Conservation (phyloP, 35 echinoderm and acorn worm species). For the Ophiothrix spiculata region DNA sequence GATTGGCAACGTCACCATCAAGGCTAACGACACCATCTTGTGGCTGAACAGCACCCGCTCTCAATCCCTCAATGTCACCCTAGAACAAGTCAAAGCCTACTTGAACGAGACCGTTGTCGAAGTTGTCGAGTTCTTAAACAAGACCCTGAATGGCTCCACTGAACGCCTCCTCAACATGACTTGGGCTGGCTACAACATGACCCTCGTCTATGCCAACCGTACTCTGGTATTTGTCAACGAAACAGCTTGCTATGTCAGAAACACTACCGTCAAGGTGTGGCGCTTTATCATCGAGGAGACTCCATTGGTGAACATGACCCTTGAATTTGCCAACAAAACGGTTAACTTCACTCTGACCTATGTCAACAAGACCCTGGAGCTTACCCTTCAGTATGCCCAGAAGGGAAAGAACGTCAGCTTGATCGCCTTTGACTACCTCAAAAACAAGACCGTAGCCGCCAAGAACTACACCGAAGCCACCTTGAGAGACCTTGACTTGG, state of each 20-base stretch:
- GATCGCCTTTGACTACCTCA: slow-evolving; percentile 15
- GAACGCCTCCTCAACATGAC: neutral
- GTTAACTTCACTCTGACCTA: slow-evolving; percentile 33
- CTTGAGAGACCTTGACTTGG: slow-evolving; percentile 11
- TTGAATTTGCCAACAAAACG: slow-evolving; percentile 36
- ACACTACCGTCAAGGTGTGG: slow-evolving; percentile 12
- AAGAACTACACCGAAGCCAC: slow-evolving; percentile 15
- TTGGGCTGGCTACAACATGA: neutral
- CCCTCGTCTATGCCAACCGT: neutral
- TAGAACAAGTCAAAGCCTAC: slow-evolving; percentile 7
- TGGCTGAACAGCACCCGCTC: slow-evolving; percentile 55
- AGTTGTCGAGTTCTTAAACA: slow-evolving; percentile 28
- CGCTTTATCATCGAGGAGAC: slow-evolving; percentile 25
- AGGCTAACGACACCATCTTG: neutral
- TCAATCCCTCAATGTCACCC: slow-evolving; percentile 40
- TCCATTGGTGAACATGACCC: slow-evolving; percentile 16
- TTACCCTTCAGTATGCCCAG: slow-evolving; percentile 7
- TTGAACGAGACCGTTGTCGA: slow-evolving; percentile 25
- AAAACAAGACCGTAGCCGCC: slow-evolving; percentile 14
- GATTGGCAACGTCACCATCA: neutral
- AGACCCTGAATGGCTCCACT: slow-evolving; percentile 6
- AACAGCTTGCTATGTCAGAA: slow-evolving; percentile 13
- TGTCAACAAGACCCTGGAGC: slow-evolving; percentile 33
- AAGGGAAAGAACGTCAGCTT: slow-evolving; percentile 29
- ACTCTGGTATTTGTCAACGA: slow-evolving; percentile 12